phyloP scores from a whole-genome alignment of 1,140 invertebrate species.

The Aphelinus atriplicis region DNA sequence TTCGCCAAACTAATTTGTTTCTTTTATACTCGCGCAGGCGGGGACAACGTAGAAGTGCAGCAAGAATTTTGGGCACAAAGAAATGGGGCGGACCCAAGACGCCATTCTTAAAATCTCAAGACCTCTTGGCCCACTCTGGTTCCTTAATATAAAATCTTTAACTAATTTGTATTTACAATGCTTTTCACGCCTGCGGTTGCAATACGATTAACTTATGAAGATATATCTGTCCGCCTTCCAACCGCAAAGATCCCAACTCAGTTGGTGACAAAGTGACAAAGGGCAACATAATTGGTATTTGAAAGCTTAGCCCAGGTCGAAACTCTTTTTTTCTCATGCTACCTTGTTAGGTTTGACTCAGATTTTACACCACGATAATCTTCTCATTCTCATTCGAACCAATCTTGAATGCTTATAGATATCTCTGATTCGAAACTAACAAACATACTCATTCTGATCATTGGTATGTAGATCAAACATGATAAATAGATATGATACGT shows the following conservation, averaged over 20 bases:
- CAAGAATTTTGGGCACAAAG: constrained; percentile 3
- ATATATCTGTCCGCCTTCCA: background rate
- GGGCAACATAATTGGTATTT: constrained; percentile 9
- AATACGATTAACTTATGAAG: constrained; percentile 46
- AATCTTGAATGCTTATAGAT: too few species aligned
- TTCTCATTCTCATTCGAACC: too few species aligned
- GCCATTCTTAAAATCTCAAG: constrained; percentile 35
- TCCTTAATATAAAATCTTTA: constrained; percentile 57
- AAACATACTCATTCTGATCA: too few species aligned
- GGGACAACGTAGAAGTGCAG: too few species aligned
- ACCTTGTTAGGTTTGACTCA: constrained; percentile 39
- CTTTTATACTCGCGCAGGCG: background rate
- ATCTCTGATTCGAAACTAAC: too few species aligned
- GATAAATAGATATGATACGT: too few species aligned
- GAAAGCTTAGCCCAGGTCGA: background rate
- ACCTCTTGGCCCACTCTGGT: constrained; percentile 44
- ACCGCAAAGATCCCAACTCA: background rate
- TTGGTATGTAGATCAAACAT: too few species aligned
- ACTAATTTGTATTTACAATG: constrained; percentile 65
- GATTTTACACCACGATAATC: too few species aligned
- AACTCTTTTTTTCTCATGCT: constrained; percentile 39
- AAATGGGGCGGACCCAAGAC: background rate
- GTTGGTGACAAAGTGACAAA: constrained; percentile 7
- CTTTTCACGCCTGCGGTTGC: constrained; percentile 54
- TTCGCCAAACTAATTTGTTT: constrained; percentile 6